A percentile compares a stretch with the other conserved stretches of the same genome.
These are phyloP conservation scores for Automeris io DNA, from an alignment of 2,888 invertebrate species.

Conservation along the genomic window DNA sequence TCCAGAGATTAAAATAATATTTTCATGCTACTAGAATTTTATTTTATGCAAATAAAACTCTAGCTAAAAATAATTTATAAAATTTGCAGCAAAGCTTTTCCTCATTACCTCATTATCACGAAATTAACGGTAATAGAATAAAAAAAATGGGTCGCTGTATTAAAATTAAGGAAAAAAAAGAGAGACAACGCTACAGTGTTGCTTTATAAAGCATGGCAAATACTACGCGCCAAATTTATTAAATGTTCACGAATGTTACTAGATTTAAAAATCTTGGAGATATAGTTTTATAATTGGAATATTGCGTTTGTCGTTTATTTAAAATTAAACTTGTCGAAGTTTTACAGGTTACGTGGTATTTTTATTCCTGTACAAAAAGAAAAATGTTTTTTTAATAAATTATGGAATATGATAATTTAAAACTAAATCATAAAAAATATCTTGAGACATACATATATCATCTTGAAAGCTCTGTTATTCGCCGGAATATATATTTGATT, in stretches of 20 bases:
- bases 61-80: too few relatives aligned
- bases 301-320: neutral
- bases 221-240: neutral
- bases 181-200: neutral
- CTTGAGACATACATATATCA: neutral
- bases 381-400: neutral
- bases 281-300: neutral
- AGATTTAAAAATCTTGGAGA: too few relatives aligned
- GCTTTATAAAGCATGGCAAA: neutral
- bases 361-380: neutral
- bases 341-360: neutral
- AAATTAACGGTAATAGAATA: too few relatives aligned
- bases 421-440: neutral
- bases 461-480: conserved; percentile 17
- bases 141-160: too few relatives aligned
- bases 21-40: too few relatives aligned
- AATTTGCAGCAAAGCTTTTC: too few relatives aligned
- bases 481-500: conserved; percentile 23
- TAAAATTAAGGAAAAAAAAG: too few relatives aligned
- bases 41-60: too few relatives aligned
- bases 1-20: too few relatives aligned
- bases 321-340: conserved; percentile 2
- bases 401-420: neutral
- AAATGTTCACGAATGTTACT: too few relatives aligned
- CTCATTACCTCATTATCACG: too few relatives aligned